Conservation (phyloP, 2,797 vertebrate genomes). For the Poeciliopsis presidionis region DNA sequence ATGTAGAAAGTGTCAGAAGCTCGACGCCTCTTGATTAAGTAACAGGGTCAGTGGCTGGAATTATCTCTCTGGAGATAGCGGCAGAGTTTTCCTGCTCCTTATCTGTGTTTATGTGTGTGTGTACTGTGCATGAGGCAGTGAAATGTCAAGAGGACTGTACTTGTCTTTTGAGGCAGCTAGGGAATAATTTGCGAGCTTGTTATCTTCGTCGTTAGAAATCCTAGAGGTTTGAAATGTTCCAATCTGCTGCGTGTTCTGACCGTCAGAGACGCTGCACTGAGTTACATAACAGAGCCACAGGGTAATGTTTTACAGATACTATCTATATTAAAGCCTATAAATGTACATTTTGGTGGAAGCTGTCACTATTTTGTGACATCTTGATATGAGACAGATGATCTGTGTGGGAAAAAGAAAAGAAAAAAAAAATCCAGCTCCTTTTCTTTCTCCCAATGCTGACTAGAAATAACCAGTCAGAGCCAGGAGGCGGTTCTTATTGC, state of each 20-base stretch:
- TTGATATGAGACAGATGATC: too few relatives aligned
- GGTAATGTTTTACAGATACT: neutral
- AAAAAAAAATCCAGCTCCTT: too few relatives aligned
- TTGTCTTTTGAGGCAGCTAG: neutral
- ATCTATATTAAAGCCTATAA: neutral
- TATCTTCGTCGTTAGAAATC: neutral
- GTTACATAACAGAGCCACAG: slow-evolving; percentile 19
- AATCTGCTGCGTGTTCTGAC: slow-evolving; percentile 1
- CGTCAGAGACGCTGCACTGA: neutral
- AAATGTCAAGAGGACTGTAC: slow-evolving; percentile 3
- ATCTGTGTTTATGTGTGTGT: slow-evolving; percentile 16
- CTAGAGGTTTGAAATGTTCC: slow-evolving; percentile 16
- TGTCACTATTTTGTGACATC: too few relatives aligned
- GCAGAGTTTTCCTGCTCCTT: slow-evolving; percentile 1
- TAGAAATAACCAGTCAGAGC: too few relatives aligned
- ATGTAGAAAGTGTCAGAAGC: slow-evolving; percentile 13
- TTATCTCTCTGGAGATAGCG: slow-evolving; percentile 27
- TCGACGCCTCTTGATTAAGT: slow-evolving; percentile 21
- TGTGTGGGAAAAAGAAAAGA: too few relatives aligned
- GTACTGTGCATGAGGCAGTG: slow-evolving; percentile 3
- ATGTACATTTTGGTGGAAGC: too few relatives aligned
- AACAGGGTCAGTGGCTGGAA: slow-evolving; percentile 21
- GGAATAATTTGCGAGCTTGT: neutral
- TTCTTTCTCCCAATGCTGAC: too few relatives aligned
- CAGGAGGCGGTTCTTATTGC: too few relatives aligned